Evolutionary conservation across 2,113 vertebrate genomes (phyloP).

Genomic region (Thryonomys swinderianus): DNA sequence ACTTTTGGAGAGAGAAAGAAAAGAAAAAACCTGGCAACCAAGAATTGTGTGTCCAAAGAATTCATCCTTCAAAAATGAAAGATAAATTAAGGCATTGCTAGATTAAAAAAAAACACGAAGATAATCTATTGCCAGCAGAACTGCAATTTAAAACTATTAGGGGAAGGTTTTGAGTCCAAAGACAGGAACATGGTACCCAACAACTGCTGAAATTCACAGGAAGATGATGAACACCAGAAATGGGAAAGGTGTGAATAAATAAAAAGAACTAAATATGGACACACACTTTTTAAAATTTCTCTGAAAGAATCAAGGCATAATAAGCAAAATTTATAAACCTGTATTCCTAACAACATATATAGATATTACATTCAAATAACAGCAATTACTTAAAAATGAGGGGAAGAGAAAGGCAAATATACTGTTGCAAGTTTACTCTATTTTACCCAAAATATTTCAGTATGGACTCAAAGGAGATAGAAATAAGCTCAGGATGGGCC

Average conservation of each 20-base stretch:
- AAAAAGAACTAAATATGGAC: not conserved
- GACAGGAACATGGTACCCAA: not conserved
- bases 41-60: slow-evolving; percentile 25
- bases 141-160: not conserved
- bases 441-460: not conserved
- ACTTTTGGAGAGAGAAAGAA: not conserved
- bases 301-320: not conserved
- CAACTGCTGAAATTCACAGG: not conserved
- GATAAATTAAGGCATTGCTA: not conserved
- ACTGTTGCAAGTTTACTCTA: not conserved
- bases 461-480: not conserved
- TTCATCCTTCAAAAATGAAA: slow-evolving; percentile 13
- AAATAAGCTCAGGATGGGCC: not conserved
- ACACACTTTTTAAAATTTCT: not conserved
- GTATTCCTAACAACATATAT: not conserved
- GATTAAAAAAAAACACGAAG: not conserved
- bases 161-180: not conserved
- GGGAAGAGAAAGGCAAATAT: not conserved
- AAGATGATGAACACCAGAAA: not conserved
- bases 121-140: not conserved
- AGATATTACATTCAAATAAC: not conserved
- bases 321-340: not conserved
- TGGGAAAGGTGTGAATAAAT: not conserved
- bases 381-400: not conserved
- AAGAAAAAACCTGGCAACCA: not conserved